phyloP scores from a whole-genome alignment of 2,113 vertebrate species.

The Lampris megalopsis region DNA sequence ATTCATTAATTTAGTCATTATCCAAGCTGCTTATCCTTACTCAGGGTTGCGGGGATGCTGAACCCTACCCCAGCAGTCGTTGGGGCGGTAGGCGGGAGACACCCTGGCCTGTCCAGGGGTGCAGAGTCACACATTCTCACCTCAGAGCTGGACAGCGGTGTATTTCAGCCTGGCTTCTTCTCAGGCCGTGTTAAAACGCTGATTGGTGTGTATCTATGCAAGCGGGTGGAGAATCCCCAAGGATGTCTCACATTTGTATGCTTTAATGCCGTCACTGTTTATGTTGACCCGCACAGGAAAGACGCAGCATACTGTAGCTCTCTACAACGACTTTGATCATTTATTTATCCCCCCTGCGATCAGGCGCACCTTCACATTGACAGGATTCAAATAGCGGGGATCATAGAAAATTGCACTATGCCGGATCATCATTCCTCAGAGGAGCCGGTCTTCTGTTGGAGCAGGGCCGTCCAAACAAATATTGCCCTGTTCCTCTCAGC shows the following conservation, averaged over 20 bases:
- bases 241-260: background rate
- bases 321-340: slow-evolving; percentile 48
- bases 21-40: no score
- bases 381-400: slow-evolving; percentile 35
- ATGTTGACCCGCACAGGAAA: slow-evolving; percentile 5
- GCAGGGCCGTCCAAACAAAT: slow-evolving; percentile 33
- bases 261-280: slow-evolving; percentile 14
- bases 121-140: background rate
- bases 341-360: slow-evolving; percentile 46
- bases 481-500: background rate
- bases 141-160: background rate
- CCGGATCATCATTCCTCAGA: slow-evolving; percentile 31
- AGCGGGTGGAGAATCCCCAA: slow-evolving; percentile 25
- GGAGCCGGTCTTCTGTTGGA: slow-evolving; percentile 10
- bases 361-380: slow-evolving; percentile 13
- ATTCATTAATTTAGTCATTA: no score
- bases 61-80: no score
- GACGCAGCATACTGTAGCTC: background rate
- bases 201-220: slow-evolving; percentile 13
- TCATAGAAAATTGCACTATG: slow-evolving; percentile 28
- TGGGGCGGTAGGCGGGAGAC: no score
- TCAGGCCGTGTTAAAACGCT: background rate
- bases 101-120: background rate
- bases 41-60: no score
- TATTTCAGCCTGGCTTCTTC: slow-evolving; percentile 3